Evolutionary conservation across 2,113 vertebrate species (phyloP).

Genomic region (Spilogale gracilis): DNA sequence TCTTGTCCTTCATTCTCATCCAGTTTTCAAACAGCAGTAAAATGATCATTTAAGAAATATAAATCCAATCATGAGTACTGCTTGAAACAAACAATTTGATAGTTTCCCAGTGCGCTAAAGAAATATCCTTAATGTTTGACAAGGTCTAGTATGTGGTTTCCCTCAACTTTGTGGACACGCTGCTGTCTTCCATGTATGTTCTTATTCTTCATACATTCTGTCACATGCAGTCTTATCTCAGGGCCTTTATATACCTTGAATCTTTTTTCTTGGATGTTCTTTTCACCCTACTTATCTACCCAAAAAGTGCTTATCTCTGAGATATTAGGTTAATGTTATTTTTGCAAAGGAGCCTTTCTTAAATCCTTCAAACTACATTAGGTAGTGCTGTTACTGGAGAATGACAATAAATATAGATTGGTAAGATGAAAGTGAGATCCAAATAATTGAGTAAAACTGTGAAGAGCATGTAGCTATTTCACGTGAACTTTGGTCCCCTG

Average conservation of each 20-base stretch:
- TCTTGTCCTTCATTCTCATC: neutral
- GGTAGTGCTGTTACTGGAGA: neutral
- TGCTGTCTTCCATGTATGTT: neutral
- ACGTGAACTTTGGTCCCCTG: neutral
- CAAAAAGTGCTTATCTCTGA: neutral
- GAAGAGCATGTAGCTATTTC: neutral
- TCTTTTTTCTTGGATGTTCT: neutral
- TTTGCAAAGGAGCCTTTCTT: neutral
- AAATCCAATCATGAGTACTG: neutral
- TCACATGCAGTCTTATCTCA: neutral
- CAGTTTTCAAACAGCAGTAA: neutral
- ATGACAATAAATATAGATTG: neutral
- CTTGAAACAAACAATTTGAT: neutral
- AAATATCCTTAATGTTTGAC: neutral
- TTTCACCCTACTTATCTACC: neutral
- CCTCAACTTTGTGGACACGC: neutral
- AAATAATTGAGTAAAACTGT: neutral
- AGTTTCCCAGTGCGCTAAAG: neutral
- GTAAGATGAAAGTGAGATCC: neutral
- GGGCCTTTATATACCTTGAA: neutral
- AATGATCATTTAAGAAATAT: neutral
- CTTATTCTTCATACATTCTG: neutral
- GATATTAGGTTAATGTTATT: neutral
- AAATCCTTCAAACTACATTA: neutral
- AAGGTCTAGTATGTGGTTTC: neutral